Conservation (phyloP, 2,888 invertebrate genomes). For the Ferdinandea cuprea region DNA sequence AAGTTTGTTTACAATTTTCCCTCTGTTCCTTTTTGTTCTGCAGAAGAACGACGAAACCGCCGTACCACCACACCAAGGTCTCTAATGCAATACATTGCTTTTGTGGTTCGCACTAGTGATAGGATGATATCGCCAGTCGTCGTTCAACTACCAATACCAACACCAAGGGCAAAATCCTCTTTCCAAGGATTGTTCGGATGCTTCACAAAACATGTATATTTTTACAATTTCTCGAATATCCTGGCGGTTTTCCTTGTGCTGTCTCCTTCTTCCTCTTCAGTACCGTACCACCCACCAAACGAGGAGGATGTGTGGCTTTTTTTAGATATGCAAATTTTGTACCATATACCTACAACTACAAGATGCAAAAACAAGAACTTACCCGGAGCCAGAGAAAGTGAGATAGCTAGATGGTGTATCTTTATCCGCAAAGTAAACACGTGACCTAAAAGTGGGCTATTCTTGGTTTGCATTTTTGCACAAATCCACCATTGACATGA, state of each 20-base stretch:
- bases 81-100: slow-evolving; percentile 49
- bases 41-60: not conserved
- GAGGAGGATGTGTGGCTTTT: not conserved
- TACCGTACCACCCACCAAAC: not conserved
- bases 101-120: slow-evolving; percentile 28
- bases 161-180: slow-evolving; percentile 37
- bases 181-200: slow-evolving; percentile 17
- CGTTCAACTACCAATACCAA: not conserved
- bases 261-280: not conserved
- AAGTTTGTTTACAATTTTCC: slow-evolving; percentile 60
- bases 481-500: slow-evolving; percentile 25
- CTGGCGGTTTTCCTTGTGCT: slow-evolving; percentile 23
- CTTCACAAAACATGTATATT: slow-evolving; percentile 42
- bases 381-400: not conserved
- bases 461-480: slow-evolving; percentile 4
- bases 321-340: slow-evolving; percentile 55
- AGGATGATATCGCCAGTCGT: not conserved
- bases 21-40: not conserved
- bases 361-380: slow-evolving; percentile 7
- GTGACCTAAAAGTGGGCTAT: slow-evolving; percentile 54
- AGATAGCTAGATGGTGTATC: slow-evolving; percentile 5
- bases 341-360: too few species aligned
- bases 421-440: slow-evolving; percentile 30
- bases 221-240: slow-evolving; percentile 43
- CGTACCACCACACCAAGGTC: slow-evolving; percentile 10